A percentile compares a stretch with the other conserved stretches of the same genome.
Evolutionary conservation across 2,888 invertebrate species (phyloP).

Genomic region (Amblyjoppa proteus): DNA sequence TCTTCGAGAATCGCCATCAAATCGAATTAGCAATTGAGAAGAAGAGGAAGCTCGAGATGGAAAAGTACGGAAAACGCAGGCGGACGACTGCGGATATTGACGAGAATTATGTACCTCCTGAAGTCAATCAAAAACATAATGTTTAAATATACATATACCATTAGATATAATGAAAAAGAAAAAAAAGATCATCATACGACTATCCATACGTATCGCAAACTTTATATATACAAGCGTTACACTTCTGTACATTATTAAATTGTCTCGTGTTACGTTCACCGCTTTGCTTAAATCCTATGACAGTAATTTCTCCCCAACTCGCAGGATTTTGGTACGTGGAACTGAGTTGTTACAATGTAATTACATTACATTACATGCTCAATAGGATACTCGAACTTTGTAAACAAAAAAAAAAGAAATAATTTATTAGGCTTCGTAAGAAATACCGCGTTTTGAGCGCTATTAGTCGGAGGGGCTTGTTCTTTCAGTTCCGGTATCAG

Average conservation of each 20-base stretch:
- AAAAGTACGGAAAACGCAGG: conserved; percentile 80
- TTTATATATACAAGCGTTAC: conserved; percentile 72
- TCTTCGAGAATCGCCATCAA: conserved; percentile 93
- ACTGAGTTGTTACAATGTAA: conserved; percentile 44
- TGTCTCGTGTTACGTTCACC: conserved; percentile 43
- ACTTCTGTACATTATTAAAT: conserved; percentile 71
- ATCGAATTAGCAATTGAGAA: conserved; percentile 90
- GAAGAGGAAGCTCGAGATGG: conserved; percentile 76
- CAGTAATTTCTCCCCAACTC: conserved; percentile 46
- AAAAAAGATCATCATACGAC: conserved; percentile 16
- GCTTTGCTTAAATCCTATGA: conserved; percentile 41
- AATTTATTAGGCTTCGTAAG: conserved; percentile 75
- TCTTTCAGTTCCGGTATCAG: conserved; percentile 14
- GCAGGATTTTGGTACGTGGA: conserved; percentile 45
- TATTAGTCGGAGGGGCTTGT: conserved; percentile 46
- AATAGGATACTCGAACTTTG: conserved; percentile 4
- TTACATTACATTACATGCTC: conserved; percentile 4
- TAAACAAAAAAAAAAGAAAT: conserved; percentile 66
- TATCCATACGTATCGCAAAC: conserved; percentile 63
- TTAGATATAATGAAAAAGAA: conserved; percentile 18
- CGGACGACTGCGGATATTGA: conserved; percentile 79
- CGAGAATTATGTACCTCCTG: conserved; percentile 91
- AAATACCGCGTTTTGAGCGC: conserved; percentile 74
- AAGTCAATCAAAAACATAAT: conserved; percentile 83
- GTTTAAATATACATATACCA: conserved; percentile 6